These are phyloP conservation scores for Coelopa pilipes DNA, from an alignment of 2,888 invertebrate genomes.

Conservation along the genomic window DNA sequence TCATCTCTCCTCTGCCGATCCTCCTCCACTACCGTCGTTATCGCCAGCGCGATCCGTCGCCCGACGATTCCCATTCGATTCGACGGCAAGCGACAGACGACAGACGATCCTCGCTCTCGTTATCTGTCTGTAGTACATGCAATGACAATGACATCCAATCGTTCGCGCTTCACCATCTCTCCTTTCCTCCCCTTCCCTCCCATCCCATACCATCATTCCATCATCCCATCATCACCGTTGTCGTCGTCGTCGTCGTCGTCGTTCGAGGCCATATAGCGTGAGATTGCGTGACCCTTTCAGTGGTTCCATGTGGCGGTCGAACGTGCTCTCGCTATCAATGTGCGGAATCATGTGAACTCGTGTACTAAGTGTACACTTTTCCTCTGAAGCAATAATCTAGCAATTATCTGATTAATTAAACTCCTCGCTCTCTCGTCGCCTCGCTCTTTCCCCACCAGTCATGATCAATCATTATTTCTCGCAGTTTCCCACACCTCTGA, in stretches of 20 bases:
- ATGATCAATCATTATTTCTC: too few relatives aligned
- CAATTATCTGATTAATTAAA: too few relatives aligned
- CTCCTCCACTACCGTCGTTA: not conserved
- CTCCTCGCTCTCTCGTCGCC: too few relatives aligned
- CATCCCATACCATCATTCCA: not conserved
- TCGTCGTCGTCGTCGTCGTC: not conserved
- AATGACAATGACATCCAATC: slow-evolving; percentile 49
- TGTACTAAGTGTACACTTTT: too few relatives aligned
- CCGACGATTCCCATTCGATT: not conserved
- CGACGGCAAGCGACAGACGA: not conserved
- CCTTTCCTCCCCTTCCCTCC: too few relatives aligned
- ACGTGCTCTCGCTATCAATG: too few relatives aligned
- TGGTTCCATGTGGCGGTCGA: too few relatives aligned
- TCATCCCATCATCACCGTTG: not conserved
- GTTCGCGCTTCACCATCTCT: not conserved
- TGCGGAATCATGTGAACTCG: too few relatives aligned
- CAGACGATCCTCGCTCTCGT: not conserved
- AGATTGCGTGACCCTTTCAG: slow-evolving; percentile 33
- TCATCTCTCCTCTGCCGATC: too few relatives aligned
- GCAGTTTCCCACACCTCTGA: too few relatives aligned
- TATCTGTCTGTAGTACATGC: slow-evolving; percentile 46
- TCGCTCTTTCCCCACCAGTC: too few relatives aligned
- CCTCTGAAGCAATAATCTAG: too few relatives aligned
- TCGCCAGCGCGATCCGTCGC: not conserved
- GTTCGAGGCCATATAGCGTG: not conserved